Base-by-base conservation (phyloP, 2,888 invertebrate genomes). In the Pyrrhosoma nymphula region DNA sequence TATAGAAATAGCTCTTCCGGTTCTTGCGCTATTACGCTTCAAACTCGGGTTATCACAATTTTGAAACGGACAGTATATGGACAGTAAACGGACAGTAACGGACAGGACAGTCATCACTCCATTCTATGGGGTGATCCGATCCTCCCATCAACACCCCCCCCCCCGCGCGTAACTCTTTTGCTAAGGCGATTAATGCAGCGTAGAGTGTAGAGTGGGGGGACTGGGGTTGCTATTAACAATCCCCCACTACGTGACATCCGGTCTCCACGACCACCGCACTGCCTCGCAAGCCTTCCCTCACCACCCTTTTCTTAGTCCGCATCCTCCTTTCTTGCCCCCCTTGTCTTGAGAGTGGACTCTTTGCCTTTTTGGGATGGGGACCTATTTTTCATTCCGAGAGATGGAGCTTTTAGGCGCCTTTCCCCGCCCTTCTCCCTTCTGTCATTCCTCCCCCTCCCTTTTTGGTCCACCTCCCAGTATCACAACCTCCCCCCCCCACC, bases 101-200 rank as follows among this genome's bases (percentile, higher is more conserved):
- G n/a, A n/a, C n/a, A n/a, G n/a, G n/a, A 26, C 69, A 14, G 23
- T 47, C 39, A 4, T 20, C 39, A 20, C 69, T 26, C n/a, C 90
- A 90, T 26, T 56, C n/a, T 30, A 26, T 12, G n/a, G 10, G n/a
- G n/a, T n/a, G n/a, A 3, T 56, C 56, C 26, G n/a, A 26, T n/a
- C n/a, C 69, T n/a, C 69, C 26, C n/a, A 8, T 4, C 26, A 26
- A 8, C 47, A 47, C 47, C 47, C 2, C n/a, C n/a, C n/a, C 30
- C 82, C 3, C 82, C 26, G 20, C 6, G 47, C 63, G n/a, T 60
- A 39, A 63, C 63, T 91, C 91, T 63, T 63, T 91, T 69, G 35
- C 82, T 39, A 91, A 91, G 63, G 63, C 91, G 91, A 63, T 91
- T 91, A 91, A 91, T 91, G 91, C 63, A 69, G 91, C 91, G 1